A percentile compares a stretch with the other conserved stretches of the same genome.
These are phyloP conservation scores for Psammodynastes pulverulentus DNA, from an alignment of 2,113 vertebrate genomes.

Conservation along the genomic window DNA sequence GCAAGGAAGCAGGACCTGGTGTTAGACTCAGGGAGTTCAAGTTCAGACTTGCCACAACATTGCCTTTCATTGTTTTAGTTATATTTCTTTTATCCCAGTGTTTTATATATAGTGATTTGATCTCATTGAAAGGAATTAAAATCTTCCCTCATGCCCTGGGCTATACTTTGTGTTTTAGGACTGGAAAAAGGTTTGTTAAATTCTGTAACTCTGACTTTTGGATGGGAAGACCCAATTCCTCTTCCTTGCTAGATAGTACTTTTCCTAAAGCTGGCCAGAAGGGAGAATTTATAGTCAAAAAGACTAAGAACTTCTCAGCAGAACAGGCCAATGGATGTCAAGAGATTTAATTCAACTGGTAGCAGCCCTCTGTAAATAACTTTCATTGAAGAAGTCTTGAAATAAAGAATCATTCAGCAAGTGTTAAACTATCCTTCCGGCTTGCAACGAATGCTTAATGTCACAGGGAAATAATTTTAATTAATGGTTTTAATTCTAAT, in stretches of 20 bases:
- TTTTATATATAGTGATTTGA: neutral
- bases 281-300: neutral
- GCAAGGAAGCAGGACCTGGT: neutral
- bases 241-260: neutral
- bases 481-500: neutral
- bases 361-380: neutral
- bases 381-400: neutral
- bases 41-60: neutral
- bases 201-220: neutral
- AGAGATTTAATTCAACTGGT: neutral
- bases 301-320: neutral
- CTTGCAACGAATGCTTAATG: neutral
- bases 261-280: neutral
- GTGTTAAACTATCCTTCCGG: neutral
- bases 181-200: neutral
- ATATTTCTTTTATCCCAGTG: neutral
- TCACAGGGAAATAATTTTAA: neutral
- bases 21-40: neutral
- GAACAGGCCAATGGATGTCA: neutral
- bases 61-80: neutral
- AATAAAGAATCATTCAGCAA: neutral
- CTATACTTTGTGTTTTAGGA: neutral
- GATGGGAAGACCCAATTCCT: neutral
- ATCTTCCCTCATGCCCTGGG: neutral
- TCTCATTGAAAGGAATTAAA: neutral